phyloP scores from a whole-genome alignment of 2,797 vertebrate genomes.

The Myotis findleyi region DNA sequence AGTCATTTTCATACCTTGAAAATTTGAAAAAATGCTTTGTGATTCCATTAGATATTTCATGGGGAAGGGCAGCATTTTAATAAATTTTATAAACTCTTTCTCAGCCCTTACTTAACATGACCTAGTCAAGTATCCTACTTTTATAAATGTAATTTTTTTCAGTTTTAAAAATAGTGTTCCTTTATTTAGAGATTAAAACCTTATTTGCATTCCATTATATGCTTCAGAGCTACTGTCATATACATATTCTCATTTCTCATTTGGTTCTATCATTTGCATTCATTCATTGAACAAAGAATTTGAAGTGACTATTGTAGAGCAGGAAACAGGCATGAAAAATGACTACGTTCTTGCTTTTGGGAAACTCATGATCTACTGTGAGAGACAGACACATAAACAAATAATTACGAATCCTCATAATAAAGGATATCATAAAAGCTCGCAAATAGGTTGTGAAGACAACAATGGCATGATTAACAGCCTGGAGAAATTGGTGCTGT shows the following conservation, averaged over 20 bases:
- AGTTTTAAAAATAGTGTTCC: background rate
- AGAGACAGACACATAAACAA: background rate
- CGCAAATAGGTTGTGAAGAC: background rate
- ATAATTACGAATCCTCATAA: background rate
- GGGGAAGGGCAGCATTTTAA: background rate
- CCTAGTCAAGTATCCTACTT: background rate
- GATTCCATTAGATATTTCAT: background rate
- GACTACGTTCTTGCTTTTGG: background rate
- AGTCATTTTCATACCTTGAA: background rate
- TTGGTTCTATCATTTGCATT: background rate
- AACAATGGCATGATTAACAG: background rate
- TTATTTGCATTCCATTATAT: conserved; percentile 13
- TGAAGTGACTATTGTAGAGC: background rate
- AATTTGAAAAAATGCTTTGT: background rate
- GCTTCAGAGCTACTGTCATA: background rate
- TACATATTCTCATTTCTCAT: conserved; percentile 4
- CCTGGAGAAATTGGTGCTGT: background rate
- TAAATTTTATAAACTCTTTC: background rate
- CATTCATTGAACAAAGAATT: background rate
- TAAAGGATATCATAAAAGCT: background rate
- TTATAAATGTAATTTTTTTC: background rate
- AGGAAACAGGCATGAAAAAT: background rate
- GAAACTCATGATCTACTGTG: background rate
- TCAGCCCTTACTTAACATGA: background rate
- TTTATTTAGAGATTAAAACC: conserved; percentile 44